Evolutionary conservation across 2,113 vertebrate genomes (phyloP).

Genomic region (Corapipo altera): DNA sequence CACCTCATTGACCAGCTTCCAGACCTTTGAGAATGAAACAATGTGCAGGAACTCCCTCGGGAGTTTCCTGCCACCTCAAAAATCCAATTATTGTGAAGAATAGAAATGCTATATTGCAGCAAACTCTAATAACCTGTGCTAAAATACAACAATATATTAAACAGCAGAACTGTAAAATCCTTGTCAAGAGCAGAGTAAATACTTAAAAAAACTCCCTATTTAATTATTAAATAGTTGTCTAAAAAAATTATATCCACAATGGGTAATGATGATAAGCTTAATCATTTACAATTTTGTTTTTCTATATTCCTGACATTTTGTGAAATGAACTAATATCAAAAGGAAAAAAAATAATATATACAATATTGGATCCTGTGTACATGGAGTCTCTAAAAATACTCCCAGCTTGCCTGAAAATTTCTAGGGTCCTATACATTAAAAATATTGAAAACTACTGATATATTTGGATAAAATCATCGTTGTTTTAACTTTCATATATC

Average conservation of each 20-base stretch:
- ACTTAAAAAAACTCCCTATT: not conserved
- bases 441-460: not conserved
- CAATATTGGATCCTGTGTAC: not conserved
- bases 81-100: not conserved
- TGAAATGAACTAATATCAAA: not conserved
- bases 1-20: not conserved
- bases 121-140: not conserved
- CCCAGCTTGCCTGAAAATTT: not conserved
- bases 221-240: not conserved
- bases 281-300: not conserved
- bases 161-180: not conserved
- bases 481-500: not conserved
- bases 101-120: not conserved
- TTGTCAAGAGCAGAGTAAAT: not conserved
- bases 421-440: not conserved
- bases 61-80: not conserved
- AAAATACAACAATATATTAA: not conserved
- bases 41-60: not conserved
- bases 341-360: accelerated
- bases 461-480: not conserved
- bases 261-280: not conserved
- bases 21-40: not conserved
- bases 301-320: not conserved
- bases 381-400: not conserved
- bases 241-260: not conserved